A percentile compares a stretch with the other conserved stretches of the same genome.
These are phyloP conservation scores for Tiphia femorata DNA, from an alignment of 2,888 invertebrate genomes.

Conservation along the genomic window DNA sequence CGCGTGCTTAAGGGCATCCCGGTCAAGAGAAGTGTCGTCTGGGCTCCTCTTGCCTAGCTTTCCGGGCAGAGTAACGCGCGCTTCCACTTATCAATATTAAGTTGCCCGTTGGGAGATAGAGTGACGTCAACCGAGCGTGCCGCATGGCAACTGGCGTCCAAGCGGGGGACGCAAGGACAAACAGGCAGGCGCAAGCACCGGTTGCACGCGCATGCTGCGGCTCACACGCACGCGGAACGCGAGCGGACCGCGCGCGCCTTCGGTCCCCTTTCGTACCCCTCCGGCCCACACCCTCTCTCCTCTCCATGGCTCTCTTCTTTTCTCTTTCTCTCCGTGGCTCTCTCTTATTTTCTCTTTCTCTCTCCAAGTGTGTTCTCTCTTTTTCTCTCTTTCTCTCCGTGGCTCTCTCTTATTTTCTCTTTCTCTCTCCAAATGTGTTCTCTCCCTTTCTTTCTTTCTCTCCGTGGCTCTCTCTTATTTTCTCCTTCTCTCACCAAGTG, in stretches of 20 bases:
- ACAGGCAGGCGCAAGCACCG: conserved; percentile 29
- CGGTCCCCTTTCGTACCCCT: too few relatives aligned
- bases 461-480: conserved; percentile 27
- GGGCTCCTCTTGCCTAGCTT: conserved; percentile 7
- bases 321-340: too few relatives aligned
- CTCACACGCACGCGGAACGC: conserved; percentile 31
- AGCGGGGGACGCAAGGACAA: conserved; percentile 49
- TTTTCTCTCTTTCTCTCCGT: too few relatives aligned
- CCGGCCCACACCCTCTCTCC: too few relatives aligned
- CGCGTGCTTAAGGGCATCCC: neutral
- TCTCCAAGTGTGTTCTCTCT: too few relatives aligned
- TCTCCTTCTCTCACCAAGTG: conserved; percentile 3
- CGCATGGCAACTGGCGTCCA: conserved; percentile 60
- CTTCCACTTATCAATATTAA: conserved; percentile 62
- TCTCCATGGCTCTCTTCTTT: too few relatives aligned
- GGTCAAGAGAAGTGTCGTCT: conserved; percentile 3
- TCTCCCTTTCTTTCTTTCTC: too few relatives aligned
- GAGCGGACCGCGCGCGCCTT: too few relatives aligned
- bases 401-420: too few relatives aligned
- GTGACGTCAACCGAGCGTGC: conserved; percentile 58
- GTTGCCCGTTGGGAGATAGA: conserved; percentile 53
- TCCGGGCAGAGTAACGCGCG: conserved; percentile 18
- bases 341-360: too few relatives aligned
- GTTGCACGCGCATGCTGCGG: neutral
- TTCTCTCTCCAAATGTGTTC: too few relatives aligned